Evolutionary conservation across 2,888 invertebrate genomes (phyloP).

Genomic region (Pycnomerus fuliginosus): DNA sequence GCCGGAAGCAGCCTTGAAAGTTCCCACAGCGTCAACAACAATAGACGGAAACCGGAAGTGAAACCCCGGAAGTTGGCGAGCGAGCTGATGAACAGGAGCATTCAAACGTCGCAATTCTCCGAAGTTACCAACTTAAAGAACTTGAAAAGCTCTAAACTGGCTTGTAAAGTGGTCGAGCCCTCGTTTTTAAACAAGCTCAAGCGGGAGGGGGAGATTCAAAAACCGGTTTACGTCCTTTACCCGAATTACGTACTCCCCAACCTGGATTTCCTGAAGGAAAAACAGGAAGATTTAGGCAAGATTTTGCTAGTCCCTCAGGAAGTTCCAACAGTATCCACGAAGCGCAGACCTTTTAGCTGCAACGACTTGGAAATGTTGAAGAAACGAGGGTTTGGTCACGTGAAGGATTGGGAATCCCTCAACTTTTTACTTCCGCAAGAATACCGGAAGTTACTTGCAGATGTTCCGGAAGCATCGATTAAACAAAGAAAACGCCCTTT

Average conservation of each 20-base stretch:
- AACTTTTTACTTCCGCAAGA: constrained; percentile 85
- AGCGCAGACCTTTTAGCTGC: constrained; percentile 72
- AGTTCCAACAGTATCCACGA: constrained; percentile 47
- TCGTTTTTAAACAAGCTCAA: constrained; percentile 70
- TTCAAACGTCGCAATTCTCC: constrained; percentile 67
- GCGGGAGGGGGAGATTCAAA: constrained; percentile 56
- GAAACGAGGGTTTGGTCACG: constrained; percentile 78
- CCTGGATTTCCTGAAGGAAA: constrained; percentile 71
- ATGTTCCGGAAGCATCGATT: constrained; percentile 73
- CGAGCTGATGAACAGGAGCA: constrained; percentile 68
- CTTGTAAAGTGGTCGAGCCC: constrained; percentile 62
- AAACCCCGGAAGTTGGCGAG: too few species aligned
- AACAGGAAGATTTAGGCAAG: constrained; percentile 52
- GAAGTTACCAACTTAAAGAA: constrained; percentile 45
- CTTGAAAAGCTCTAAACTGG: constrained; percentile 35
- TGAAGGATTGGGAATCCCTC: constrained; percentile 92
- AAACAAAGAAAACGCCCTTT: constrained; percentile 57
- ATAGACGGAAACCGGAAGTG: too few species aligned
- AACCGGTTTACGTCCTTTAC: constrained; percentile 86
- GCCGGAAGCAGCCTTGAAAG: constrained; percentile 41
- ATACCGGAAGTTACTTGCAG: constrained; percentile 74
- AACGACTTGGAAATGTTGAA: constrained; percentile 80
- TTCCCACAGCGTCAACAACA: constrained; percentile 56
- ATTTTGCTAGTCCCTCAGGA: constrained; percentile 73
- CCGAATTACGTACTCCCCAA: constrained; percentile 90